Evolutionary conservation across 30 jellyfish, hydroid and myxozoan genomes (phyloP), one percentile per base, ranked within the genome.

Genomic region (Nemopilema nomurai): DNA sequence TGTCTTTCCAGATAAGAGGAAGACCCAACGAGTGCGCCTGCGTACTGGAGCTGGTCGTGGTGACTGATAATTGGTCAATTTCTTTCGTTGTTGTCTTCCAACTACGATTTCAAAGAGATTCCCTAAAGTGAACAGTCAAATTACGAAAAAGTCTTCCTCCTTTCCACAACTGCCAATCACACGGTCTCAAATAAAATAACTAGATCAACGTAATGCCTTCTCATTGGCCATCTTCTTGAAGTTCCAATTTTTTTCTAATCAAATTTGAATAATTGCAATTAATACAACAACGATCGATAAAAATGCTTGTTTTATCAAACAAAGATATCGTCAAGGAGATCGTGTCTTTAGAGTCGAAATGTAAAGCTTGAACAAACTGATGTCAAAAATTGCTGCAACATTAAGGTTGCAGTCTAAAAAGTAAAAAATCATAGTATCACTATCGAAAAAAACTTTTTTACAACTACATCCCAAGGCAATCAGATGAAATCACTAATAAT

Each of bases 41-140:
- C 92, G 92, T 71, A 72, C 0, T 51, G 29, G 67, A 28, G 49
- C 51, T 25, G 57, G 49, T 84, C 92, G 92, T 84, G 92, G 70
- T 71, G 81, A 8, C 51, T 21, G 74, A 81, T 49, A 18, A 84
- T 84, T 84, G 92, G 92, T 62, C 53, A 30, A 77, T 41, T 41
- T 41, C 57, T 13, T 41, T 13, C 57, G 13, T 13, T 41, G 57
- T 41, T 41, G 57, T 41, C 13, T 3, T 41, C 57, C 13, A 41
- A 41, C 13, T 13, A 3, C 57, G 57, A 41, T 41, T 41, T 67
- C 33, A 28, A 67, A 18, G 33, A 67, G 29, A 28, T 67, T 23
- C 33, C 33, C 76, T 67, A 19, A 23, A 23, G 4, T 22, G 76
- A 66, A 67, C 19, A 23, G 30, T 23, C 27, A 21, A 67, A 19